Evolutionary conservation across 2,113 vertebrate species (phyloP).

Genomic region (Seriola aureovittata): DNA sequence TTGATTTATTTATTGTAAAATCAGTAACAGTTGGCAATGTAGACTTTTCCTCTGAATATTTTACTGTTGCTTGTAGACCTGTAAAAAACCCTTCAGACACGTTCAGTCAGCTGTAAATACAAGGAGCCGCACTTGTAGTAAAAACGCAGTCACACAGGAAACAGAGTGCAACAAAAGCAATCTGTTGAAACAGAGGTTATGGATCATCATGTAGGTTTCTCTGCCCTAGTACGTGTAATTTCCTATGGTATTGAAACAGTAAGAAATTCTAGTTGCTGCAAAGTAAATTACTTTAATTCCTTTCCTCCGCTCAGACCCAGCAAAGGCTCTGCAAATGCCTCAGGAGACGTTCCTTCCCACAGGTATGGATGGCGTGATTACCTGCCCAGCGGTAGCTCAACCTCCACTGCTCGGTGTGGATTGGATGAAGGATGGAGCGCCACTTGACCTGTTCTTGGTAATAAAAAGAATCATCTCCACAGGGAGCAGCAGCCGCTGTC

Average conservation of each 20-base stretch:
- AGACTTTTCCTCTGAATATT: background rate
- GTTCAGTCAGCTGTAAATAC: constrained; percentile 13
- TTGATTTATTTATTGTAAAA: background rate
- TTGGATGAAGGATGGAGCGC: constrained; percentile 91
- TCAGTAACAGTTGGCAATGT: background rate
- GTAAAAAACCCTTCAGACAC: background rate
- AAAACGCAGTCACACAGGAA: constrained; percentile 5
- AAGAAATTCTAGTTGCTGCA: background rate
- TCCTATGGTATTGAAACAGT: background rate
- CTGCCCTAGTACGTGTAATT: background rate
- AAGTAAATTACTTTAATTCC: background rate
- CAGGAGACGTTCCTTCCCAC: constrained; percentile 89
- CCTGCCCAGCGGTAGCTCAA: constrained; percentile 87
- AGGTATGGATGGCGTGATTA: constrained; percentile 89
- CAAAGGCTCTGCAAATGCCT: constrained; percentile 88
- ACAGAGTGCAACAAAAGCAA: constrained; percentile 13
- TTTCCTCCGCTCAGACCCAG: constrained; percentile 85
- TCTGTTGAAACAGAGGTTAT: constrained; percentile 7
- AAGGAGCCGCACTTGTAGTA: background rate
- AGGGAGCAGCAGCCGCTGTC: background rate
- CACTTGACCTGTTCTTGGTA: constrained; percentile 90
- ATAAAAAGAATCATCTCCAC: constrained; percentile 15
- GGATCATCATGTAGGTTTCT: background rate
- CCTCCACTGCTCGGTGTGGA: constrained; percentile 89
- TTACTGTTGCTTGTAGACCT: background rate